phyloP scores from a whole-genome alignment of 2,113 vertebrate genomes.

The Eulemur macaco region DNA sequence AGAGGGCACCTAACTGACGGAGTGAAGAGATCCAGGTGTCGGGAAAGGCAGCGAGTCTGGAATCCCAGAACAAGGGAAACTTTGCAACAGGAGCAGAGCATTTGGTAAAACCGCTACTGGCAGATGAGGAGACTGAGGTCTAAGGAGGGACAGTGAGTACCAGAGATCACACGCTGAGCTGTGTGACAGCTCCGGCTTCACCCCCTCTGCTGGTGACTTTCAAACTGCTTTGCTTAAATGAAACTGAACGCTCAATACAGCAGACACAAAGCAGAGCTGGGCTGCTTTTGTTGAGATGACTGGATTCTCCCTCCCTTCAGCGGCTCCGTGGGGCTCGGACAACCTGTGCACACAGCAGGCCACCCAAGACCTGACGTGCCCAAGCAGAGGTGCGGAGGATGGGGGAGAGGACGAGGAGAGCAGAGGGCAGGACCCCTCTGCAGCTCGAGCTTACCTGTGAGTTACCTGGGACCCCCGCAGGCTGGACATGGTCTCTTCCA shows the following conservation, averaged over 20 bases:
- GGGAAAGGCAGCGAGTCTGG: accelerated
- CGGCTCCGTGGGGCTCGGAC: accelerated
- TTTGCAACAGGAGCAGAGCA: neutral
- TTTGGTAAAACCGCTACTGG: neutral
- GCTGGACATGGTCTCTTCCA: constrained; percentile 98
- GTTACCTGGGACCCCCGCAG: constrained; percentile 94
- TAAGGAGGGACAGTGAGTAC: neutral
- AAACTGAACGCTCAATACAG: neutral
- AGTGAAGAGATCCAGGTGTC: neutral
- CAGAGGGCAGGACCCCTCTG: accelerated
- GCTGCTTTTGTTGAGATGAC: neutral
- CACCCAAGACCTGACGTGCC: too few species aligned
- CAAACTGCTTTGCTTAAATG: neutral
- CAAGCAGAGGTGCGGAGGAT: accelerated
- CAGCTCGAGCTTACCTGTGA: constrained; percentile 89
- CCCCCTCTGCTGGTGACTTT: too few species aligned
- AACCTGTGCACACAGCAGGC: neutral
- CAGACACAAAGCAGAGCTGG: accelerated
- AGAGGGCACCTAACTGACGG: neutral
- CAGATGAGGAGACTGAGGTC: neutral
- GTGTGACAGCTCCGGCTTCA: neutral
- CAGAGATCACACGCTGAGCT: too few species aligned
- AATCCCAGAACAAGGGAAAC: neutral
- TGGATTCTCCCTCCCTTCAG: accelerated
- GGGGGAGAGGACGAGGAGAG: accelerated